These are phyloP conservation scores for Cistogaster globosa DNA, from an alignment of 2,888 invertebrate species.

Conservation along the genomic window DNA sequence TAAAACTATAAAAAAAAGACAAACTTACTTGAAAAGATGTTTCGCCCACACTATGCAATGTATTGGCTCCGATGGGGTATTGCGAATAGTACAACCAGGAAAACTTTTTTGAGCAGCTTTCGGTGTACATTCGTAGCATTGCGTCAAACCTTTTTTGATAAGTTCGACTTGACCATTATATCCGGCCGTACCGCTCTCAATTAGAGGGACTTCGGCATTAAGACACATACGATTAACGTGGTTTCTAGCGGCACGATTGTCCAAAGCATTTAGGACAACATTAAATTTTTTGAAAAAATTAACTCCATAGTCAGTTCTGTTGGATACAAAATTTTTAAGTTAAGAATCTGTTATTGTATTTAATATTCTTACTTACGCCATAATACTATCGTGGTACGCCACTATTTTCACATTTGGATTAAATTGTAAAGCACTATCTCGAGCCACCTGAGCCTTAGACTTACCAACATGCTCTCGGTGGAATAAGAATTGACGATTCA, in stretches of 20 bases:
- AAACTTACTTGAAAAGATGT: slow-evolving; percentile 95
- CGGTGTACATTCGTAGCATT: slow-evolving; percentile 98
- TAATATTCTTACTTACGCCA: slow-evolving; percentile 86
- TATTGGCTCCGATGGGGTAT: slow-evolving; percentile 99
- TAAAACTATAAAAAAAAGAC: too few relatives aligned
- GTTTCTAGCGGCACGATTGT: slow-evolving; percentile 97
- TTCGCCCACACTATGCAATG: slow-evolving; percentile 99
- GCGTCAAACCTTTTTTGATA: slow-evolving; percentile 93
- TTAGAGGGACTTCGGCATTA: slow-evolving; percentile 95
- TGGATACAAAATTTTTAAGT: not conserved
- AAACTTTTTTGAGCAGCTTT: slow-evolving; percentile 95
- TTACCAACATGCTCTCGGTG: slow-evolving; percentile 99
- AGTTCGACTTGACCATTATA: slow-evolving; percentile 98
- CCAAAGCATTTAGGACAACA: slow-evolving; percentile 97
- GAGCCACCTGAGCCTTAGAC: slow-evolving; percentile 96
- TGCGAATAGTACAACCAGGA: slow-evolving; percentile 99
- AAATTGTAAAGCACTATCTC: slow-evolving; percentile 93
- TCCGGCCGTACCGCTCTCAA: slow-evolving; percentile 99
- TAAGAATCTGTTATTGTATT: not conserved
- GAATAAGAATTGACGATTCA: slow-evolving; percentile 99
- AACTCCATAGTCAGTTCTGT: slow-evolving; percentile 93
- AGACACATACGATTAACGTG: slow-evolving; percentile 99
- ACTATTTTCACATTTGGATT: slow-evolving; percentile 94
- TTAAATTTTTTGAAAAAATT: slow-evolving; percentile 95
- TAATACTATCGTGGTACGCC: slow-evolving; percentile 96